phyloP scores from a whole-genome alignment of 2,113 vertebrate genomes.

The Perca schrenkii region DNA sequence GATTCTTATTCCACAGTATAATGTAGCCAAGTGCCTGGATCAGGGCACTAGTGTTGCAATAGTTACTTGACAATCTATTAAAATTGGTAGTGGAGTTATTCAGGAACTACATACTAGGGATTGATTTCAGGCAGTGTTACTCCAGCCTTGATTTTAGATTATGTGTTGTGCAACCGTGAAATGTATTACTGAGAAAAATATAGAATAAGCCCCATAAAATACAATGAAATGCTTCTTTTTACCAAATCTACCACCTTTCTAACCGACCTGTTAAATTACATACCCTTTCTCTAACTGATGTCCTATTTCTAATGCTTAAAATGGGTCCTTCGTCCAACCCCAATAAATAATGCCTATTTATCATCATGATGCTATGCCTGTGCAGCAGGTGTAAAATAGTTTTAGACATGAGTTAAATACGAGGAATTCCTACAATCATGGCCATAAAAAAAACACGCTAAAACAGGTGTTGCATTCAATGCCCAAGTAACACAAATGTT shows the following conservation, averaged over 20 bases:
- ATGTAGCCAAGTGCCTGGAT: background rate
- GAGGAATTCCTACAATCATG: too few species aligned
- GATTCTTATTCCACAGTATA: background rate
- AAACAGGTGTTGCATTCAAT: constrained; percentile 20
- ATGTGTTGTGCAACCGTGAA: background rate
- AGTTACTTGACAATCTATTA: background rate
- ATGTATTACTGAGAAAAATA: background rate
- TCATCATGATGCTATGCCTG: background rate
- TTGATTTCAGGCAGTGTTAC: background rate
- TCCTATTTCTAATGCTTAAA: too few species aligned
- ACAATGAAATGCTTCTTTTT: too few species aligned
- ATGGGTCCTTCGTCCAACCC: background rate
- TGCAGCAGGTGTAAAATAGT: background rate
- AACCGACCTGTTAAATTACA: too few species aligned
- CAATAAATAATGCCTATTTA: too few species aligned
- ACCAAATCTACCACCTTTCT: too few species aligned
- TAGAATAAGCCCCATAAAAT: too few species aligned
- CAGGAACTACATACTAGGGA: background rate
- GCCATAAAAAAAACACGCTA: background rate
- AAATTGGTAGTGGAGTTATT: too few species aligned
- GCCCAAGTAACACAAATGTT: background rate
- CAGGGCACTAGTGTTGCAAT: background rate
- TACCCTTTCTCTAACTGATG: too few species aligned
- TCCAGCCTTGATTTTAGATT: background rate
- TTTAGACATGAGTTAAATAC: background rate